phyloP scores from a whole-genome alignment of 2,888 invertebrate species.

The Eupithecia subumbrata region DNA sequence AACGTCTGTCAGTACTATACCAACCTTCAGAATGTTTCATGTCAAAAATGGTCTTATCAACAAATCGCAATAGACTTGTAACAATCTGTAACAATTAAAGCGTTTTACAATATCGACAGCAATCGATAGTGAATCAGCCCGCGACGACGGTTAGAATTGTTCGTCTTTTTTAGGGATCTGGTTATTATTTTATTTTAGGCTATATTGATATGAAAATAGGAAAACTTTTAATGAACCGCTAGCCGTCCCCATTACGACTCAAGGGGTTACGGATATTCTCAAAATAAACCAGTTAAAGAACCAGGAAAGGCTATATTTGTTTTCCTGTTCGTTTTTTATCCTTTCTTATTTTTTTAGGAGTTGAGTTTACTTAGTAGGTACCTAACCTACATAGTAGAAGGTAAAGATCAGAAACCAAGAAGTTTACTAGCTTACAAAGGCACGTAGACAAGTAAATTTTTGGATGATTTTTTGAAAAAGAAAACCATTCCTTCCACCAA shows the following conservation, averaged over 20 bases:
- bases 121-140: not conserved
- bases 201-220: not conserved
- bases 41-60: no score
- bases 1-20: no score
- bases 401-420: no score
- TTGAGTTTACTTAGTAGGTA: no score
- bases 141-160: not conserved
- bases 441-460: no score
- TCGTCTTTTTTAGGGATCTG: not conserved
- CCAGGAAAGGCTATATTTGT: not conserved
- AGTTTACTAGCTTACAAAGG: no score
- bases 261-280: not conserved
- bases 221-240: not conserved
- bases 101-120: not conserved
- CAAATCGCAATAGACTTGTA: not conserved
- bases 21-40: no score
- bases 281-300: not conserved
- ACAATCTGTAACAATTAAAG: not conserved
- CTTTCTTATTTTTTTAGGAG: not conserved
- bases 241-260: not conserved
- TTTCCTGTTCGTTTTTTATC: constrained; percentile 26
- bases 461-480: no score
- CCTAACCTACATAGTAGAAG: no score
- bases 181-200: not conserved
- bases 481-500: no score